A percentile compares a stretch with the other conserved stretches of the same genome.
phyloP scores from a whole-genome alignment of 2,888 invertebrate genomes.

The Pristionchus japonicus region DNA sequence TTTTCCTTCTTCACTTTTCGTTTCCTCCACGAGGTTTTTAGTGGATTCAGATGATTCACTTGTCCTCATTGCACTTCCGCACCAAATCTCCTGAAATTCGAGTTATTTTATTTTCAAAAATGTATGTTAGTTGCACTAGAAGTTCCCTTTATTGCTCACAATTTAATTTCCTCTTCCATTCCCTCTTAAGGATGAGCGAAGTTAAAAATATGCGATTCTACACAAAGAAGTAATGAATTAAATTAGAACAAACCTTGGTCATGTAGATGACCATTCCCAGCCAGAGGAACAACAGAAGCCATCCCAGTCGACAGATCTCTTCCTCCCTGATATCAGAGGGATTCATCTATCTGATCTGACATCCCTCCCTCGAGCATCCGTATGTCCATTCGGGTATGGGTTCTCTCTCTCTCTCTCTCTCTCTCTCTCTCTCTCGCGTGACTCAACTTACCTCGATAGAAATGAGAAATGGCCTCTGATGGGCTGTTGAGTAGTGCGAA shows the following conservation, averaged over 20 bases:
- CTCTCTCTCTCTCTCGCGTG: too few relatives aligned
- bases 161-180: background rate
- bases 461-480: slow-evolving; percentile 42
- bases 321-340: slow-evolving; percentile 52
- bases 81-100: slow-evolving; percentile 14
- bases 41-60: background rate
- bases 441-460: slow-evolving; percentile 24
- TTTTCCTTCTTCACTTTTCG: background rate
- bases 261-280: slow-evolving; percentile 63
- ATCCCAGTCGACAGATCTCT: slow-evolving; percentile 62
- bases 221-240: background rate
- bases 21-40: background rate
- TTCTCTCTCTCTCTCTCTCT: too few relatives aligned
- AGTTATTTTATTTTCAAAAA: background rate
- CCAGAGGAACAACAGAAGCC: slow-evolving; percentile 61
- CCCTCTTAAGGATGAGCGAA: too few relatives aligned
- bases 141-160: too few relatives aligned
- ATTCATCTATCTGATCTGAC: background rate
- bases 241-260: slow-evolving; percentile 52
- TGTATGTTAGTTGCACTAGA: too few relatives aligned
- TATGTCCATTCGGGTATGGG: background rate
- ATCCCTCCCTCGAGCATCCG: background rate
- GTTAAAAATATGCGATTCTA: background rate
- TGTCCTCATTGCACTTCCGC: background rate
- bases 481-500: background rate